Evolutionary conservation across 2,888 invertebrate species (phyloP).

Genomic region (Norana najaformis): DNA sequence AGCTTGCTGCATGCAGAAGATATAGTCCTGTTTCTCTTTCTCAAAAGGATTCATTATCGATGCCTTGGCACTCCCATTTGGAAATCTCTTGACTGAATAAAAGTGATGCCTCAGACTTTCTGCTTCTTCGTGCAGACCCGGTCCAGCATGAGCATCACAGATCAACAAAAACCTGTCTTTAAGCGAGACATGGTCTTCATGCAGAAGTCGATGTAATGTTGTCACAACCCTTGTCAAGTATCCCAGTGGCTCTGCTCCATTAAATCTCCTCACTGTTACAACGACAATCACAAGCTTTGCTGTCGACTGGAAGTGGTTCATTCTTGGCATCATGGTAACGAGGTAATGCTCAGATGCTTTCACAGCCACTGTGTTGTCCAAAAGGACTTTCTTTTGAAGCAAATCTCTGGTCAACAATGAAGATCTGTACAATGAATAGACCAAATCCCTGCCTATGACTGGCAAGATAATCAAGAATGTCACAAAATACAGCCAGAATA

Average conservation of each 20-base stretch:
- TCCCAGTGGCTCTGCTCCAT: not conserved
- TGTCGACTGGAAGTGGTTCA: not conserved
- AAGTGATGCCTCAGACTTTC: conserved; percentile 27
- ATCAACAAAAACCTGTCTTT: conserved; percentile 38
- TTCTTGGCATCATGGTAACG: not conserved
- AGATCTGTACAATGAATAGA: not conserved
- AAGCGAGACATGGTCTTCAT: conserved; percentile 26
- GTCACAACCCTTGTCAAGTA: conserved; percentile 35
- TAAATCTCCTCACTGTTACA: conserved; percentile 28
- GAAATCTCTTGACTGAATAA: conserved; percentile 25
- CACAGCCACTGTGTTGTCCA: not conserved
- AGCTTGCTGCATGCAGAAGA: conserved; percentile 53
- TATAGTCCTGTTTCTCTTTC: conserved; percentile 59
- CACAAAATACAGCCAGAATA: conserved; percentile 16
- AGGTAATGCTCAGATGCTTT: not conserved
- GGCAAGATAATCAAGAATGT: conserved; percentile 23
- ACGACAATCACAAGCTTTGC: conserved; percentile 26
- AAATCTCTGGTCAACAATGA: not conserved
- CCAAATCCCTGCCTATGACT: not conserved
- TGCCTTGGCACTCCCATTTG: conserved; percentile 23
- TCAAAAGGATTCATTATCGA: conserved; percentile 47
- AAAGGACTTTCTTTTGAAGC: not conserved
- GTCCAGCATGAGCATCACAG: conserved; percentile 42
- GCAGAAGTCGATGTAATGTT: not conserved
- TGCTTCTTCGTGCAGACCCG: conserved; percentile 40